Percentiles rank a stretch among this genome's conserved stretches.
phyloP scores from a whole-genome alignment of 2,888 invertebrate species.

The Pegoplata infirma region DNA sequence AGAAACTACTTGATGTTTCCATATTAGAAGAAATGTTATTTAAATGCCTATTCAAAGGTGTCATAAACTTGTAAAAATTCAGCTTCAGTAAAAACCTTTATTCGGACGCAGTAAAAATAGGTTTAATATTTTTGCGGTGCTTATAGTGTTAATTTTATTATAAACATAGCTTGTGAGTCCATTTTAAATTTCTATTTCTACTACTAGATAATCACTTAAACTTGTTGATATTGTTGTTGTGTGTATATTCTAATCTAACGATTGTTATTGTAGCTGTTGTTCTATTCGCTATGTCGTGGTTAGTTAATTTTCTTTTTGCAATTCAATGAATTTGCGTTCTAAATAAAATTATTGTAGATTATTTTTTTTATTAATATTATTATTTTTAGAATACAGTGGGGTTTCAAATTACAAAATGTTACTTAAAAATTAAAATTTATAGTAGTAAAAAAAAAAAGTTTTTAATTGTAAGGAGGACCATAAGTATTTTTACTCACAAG shows the following conservation, averaged over 20 bases:
- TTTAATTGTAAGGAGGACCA: too few relatives aligned
- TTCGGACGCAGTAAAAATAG: too few relatives aligned
- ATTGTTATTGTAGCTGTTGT: slow-evolving; percentile 1
- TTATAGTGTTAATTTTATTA: too few relatives aligned
- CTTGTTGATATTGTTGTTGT: slow-evolving; percentile 26
- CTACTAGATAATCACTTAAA: slow-evolving; percentile 9
- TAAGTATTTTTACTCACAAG: too few relatives aligned
- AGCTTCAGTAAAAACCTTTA: too few relatives aligned
- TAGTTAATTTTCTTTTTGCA: slow-evolving; percentile 72
- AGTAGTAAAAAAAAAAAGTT: too few relatives aligned
- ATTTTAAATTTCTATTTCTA: slow-evolving; percentile 62
- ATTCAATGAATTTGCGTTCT: slow-evolving; percentile 75
- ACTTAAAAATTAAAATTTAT: too few relatives aligned
- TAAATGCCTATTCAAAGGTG: too few relatives aligned
- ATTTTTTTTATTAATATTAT: slow-evolving; percentile 9
- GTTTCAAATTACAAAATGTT: not conserved
- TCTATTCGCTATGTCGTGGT: slow-evolving; percentile 61
- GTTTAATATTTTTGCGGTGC: too few relatives aligned
- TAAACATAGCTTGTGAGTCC: slow-evolving; percentile 21
- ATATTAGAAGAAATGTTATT: too few relatives aligned
- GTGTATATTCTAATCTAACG: not conserved
- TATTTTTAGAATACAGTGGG: not conserved
- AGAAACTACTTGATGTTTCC: too few relatives aligned
- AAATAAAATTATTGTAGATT: slow-evolving; percentile 40
- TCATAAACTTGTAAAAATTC: too few relatives aligned